Evolutionary conservation across 2,113 vertebrate species (phyloP).

Genomic region (Sisor rabdophorus): DNA sequence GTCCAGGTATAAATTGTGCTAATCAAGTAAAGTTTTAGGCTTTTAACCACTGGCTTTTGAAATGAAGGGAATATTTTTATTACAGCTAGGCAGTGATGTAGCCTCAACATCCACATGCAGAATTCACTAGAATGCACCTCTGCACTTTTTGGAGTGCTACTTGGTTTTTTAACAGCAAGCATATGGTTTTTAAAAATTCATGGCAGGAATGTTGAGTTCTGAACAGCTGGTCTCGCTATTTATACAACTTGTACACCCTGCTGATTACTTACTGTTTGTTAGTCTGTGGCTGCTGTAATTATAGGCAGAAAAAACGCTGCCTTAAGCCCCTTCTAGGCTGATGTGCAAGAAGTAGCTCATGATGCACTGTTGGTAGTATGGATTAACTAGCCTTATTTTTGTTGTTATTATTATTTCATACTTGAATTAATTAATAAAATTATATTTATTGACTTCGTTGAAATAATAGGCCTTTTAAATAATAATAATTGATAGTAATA

Average conservation of each 20-base stretch:
- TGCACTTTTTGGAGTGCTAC: neutral
- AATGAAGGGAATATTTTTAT: neutral
- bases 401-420: too few species aligned
- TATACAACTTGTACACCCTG: slow-evolving; percentile 17
- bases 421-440: neutral
- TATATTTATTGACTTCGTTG: too few species aligned
- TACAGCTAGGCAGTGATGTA: neutral
- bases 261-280: slow-evolving; percentile 12
- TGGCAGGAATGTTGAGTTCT: slow-evolving; percentile 23
- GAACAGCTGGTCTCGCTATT: slow-evolving; percentile 27
- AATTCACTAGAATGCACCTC: slow-evolving; percentile 24
- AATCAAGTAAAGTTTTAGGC: neutral
- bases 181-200: slow-evolving; percentile 36
- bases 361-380: neutral
- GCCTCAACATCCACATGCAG: neutral
- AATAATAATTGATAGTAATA: too few species aligned
- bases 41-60: too few species aligned
- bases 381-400: neutral
- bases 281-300: neutral
- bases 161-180: neutral
- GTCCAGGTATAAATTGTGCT: slow-evolving; percentile 77
- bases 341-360: neutral
- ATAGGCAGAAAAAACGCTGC: neutral
- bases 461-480: too few species aligned
- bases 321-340: neutral